These are phyloP conservation scores for Drosophila virilis DNA, from an alignment of 1,140 invertebrate species.

Conservation along the genomic window DNA sequence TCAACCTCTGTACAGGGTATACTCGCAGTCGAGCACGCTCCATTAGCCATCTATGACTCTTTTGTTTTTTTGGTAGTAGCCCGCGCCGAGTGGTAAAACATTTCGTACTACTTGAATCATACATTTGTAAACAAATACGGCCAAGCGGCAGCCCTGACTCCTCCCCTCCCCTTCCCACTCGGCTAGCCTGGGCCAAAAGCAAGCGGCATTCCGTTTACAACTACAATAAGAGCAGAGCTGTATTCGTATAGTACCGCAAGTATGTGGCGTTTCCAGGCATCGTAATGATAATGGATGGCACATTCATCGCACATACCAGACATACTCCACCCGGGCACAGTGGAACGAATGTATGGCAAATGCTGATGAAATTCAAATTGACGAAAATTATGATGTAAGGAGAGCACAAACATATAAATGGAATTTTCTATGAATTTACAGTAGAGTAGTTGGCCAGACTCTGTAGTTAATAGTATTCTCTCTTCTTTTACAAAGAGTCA, in stretches of 20 bases:
- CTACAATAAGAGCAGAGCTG: constrained; percentile 29
- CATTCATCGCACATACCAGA: constrained; percentile 23
- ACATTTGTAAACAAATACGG: constrained; percentile 81
- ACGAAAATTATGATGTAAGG: background rate
- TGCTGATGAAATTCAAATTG: background rate
- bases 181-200: background rate
- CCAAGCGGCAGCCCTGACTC: constrained; percentile 9
- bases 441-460: too few relatives aligned
- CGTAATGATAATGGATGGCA: constrained; percentile 70
- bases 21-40: background rate
- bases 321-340: constrained; percentile 21
- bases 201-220: constrained; percentile 31
- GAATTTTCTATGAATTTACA: too few relatives aligned
- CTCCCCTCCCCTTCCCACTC: background rate
- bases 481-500: too few relatives aligned
- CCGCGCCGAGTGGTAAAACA: constrained; percentile 50
- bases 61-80: constrained; percentile 43
- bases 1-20: constrained; percentile 7
- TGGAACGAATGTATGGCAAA: constrained; percentile 17
- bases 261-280: constrained; percentile 51
- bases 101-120: constrained; percentile 78
- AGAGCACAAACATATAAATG: background rate
- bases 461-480: too few relatives aligned
- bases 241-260: constrained; percentile 45
- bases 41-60: background rate